A percentile compares a stretch with the other conserved stretches of the same genome.
phyloP scores from a whole-genome alignment of 30 jellyfish, hydroid and myxozoan genomes.

The Pseudorhiza aurosa region DNA sequence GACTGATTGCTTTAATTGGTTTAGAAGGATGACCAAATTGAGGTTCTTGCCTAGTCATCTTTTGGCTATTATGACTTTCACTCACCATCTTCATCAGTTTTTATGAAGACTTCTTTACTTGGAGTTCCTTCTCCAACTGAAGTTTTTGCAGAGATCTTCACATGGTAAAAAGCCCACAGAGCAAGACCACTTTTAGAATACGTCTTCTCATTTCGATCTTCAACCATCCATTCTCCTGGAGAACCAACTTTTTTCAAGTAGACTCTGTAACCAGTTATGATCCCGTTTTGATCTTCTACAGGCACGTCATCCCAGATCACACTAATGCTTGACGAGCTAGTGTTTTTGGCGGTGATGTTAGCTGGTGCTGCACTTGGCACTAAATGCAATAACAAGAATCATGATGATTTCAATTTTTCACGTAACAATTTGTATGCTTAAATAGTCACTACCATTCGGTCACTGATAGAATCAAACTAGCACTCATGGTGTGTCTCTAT shows the following conservation, averaged over 20 bases:
- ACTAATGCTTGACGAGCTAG: slow-evolving; percentile 42
- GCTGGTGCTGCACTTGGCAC: slow-evolving; percentile 41
- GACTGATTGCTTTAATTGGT: too few relatives aligned
- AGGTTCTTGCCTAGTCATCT: too few relatives aligned
- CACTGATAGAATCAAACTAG: neutral
- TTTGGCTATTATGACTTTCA: too few relatives aligned
- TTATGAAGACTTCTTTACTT: slow-evolving; percentile 10
- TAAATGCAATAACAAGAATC: too few relatives aligned
- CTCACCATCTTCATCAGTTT: slow-evolving; percentile 69
- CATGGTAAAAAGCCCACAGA: slow-evolving; percentile 45
- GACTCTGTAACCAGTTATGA: slow-evolving; percentile 35
- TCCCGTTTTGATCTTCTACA: slow-evolving; percentile 35
- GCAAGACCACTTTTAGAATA: slow-evolving; percentile 25
- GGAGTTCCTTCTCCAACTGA: slow-evolving; percentile 55
- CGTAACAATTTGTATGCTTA: too few relatives aligned
- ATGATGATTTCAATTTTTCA: too few relatives aligned
- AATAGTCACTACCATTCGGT: neutral
- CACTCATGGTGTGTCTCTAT: too few relatives aligned
- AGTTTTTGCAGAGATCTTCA: slow-evolving; percentile 42
- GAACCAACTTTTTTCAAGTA: slow-evolving; percentile 3
- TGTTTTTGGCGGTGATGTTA: slow-evolving; percentile 6
- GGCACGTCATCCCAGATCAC: slow-evolving; percentile 48
- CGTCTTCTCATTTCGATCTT: slow-evolving; percentile 11
- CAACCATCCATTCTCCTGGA: neutral
- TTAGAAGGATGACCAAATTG: too few relatives aligned